phyloP scores from a whole-genome alignment of 2,888 invertebrate genomes.

The Hermodice carunculata region DNA sequence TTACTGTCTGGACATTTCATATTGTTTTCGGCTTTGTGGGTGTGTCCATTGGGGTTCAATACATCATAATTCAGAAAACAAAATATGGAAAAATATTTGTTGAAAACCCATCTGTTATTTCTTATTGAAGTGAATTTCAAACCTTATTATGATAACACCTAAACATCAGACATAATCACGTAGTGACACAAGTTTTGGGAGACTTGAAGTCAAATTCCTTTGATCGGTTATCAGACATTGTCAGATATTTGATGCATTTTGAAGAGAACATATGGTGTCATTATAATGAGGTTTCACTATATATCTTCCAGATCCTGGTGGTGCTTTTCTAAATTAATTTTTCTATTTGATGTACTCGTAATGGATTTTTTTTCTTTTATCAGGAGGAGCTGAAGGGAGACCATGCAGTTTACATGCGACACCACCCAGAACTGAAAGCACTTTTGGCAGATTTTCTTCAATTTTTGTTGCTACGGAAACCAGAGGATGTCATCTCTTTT shows the following conservation, averaged over 20 bases:
- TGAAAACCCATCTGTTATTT: neutral
- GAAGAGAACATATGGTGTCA: no score
- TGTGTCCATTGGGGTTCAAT: no score
- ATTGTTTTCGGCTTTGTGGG: no score
- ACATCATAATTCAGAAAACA: neutral
- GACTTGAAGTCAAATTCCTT: no score
- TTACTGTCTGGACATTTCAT: neutral
- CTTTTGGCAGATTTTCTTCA: conserved; percentile 69
- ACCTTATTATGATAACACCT: no score
- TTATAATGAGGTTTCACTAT: no score
- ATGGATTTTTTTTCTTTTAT: conserved; percentile 7
- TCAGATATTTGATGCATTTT: no score
- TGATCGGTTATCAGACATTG: no score
- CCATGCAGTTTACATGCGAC: conserved; percentile 64
- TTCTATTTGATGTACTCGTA: neutral
- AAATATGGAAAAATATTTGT: neutral
- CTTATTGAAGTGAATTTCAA: neutral
- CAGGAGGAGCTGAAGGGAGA: conserved; percentile 67
- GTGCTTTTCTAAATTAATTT: no score
- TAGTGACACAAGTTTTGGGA: no score
- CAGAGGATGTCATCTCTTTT: conserved; percentile 65
- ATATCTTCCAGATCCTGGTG: no score
- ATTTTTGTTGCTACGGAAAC: conserved; percentile 67
- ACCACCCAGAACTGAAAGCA: conserved; percentile 67
- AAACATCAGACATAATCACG: no score